Evolutionary conservation across 2,888 invertebrate species (phyloP), one percentile per base, ranked within the genome.

Genomic region (Xanthia icteritia): DNA sequence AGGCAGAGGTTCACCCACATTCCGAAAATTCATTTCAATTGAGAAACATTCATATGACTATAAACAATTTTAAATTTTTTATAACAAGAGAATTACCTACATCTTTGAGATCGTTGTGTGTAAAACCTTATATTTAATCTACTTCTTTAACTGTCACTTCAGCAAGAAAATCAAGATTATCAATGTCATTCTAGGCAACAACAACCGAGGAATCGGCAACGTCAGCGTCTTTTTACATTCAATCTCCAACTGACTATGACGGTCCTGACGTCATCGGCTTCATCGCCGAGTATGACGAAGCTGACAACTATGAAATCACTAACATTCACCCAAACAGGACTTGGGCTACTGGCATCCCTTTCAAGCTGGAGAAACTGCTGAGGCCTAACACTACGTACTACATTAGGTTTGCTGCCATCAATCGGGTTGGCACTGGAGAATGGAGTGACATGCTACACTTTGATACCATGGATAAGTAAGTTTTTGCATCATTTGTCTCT

Each of bases 391-490:
- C 94, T 1, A 92, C 90, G 13, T 96, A 96, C 80, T 84, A 78
- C 20, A 90, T 95, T 5, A 93, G 86, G 74, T 95, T 96, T 76
- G 94, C 95, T 17, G 95, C 96, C 0, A 88, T 94, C 17, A 96
- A 96, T 71, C 90, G 90, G 64, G 95, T 95, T 8, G 96, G 96
- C 0, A 79, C 86, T 9, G 95, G 96, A 0, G 78, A 82, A 3
- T 96, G 94, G 93, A 92, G 91, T 56, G 89, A 92, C 2, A 79
- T 73, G 31, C 63, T 91, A 11, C 73, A 82, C 27, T 95, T 96
- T 85, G 81, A 76, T 13, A 96, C 96, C 1, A 89, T 92, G 54
- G 93, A 94, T 70, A 95, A 93, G 96, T 96, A 91, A 94, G 94
- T 91, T 23, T 51, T 15, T 71, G 20, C 48, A n/a, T 61, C 61